phyloP scores from a whole-genome alignment of 2,113 vertebrate species.

The Petromus typicus region DNA sequence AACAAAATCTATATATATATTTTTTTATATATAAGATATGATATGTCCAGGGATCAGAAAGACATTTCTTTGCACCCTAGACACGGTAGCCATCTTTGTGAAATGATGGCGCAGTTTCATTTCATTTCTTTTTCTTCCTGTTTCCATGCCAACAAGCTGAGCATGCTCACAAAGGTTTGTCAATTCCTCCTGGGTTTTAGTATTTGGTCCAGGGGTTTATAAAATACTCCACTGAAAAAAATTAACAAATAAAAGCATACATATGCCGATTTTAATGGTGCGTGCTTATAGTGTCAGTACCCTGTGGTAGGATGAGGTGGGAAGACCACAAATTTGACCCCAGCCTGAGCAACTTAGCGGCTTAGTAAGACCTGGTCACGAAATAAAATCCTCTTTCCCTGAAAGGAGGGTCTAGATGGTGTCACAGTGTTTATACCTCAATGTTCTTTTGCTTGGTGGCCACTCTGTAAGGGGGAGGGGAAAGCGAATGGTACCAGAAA shows the following conservation, averaged over 20 bases:
- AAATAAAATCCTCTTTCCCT: background rate
- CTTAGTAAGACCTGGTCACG: background rate
- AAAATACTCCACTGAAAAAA: background rate
- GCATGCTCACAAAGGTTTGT: slow-evolving; percentile 40
- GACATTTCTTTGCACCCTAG: slow-evolving; percentile 48
- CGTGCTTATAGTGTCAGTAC: background rate
- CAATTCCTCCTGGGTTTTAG: slow-evolving; percentile 53
- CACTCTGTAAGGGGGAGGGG: too few relatives aligned
- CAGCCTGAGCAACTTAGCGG: background rate
- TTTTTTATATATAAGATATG: background rate
- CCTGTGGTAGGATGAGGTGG: background rate
- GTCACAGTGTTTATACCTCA: background rate
- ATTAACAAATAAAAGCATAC: background rate
- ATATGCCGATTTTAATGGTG: background rate
- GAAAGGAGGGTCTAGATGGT: background rate
- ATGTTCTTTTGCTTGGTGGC: background rate
- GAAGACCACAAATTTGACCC: background rate
- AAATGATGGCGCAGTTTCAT: slow-evolving; percentile 44
- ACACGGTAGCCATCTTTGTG: slow-evolving; percentile 73
- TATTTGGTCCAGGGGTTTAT: slow-evolving; percentile 59
- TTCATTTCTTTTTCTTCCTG: background rate
- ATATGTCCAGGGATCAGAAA: slow-evolving; percentile 60
- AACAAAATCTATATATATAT: too few relatives aligned
- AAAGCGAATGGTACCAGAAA: background rate
- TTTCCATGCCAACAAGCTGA: background rate